These are phyloP conservation scores for Charaxes varanes DNA, from an alignment of 1,140 invertebrate species.

Conservation along the genomic window DNA sequence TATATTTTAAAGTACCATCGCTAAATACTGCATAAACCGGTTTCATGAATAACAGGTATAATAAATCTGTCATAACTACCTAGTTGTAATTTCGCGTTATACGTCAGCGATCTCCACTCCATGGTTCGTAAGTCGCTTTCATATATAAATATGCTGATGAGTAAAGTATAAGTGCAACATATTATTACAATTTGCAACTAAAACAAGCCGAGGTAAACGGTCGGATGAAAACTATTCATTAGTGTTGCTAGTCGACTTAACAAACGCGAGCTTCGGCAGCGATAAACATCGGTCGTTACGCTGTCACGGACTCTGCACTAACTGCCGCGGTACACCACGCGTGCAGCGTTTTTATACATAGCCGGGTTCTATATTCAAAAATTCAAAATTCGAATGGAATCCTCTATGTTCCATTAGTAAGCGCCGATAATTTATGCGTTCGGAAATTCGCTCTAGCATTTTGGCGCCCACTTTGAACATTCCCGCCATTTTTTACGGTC, in stretches of 20 bases:
- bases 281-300: conserved; percentile 64
- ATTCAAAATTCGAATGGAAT: conserved; percentile 32
- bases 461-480: conserved; percentile 42
- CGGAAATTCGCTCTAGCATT: conserved; percentile 28
- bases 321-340: conserved; percentile 53
- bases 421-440: conserved; percentile 54
- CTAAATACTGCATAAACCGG: too few species aligned
- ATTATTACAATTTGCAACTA: conserved; percentile 18
- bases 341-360: conserved; percentile 50
- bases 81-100: background rate
- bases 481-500: conserved; percentile 18
- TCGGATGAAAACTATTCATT: conserved; percentile 26
- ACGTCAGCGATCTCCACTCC: background rate
- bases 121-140: conserved; percentile 1
- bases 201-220: conserved; percentile 17
- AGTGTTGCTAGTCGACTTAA: conserved; percentile 19
- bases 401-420: conserved; percentile 29
- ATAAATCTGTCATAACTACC: too few species aligned
- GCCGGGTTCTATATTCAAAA: conserved; percentile 32
- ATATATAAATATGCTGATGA: conserved; percentile 10
- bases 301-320: conserved; percentile 60
- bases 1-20: too few species aligned
- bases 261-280: conserved; percentile 25
- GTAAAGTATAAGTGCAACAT: conserved; percentile 8
- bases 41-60: too few species aligned